These are phyloP conservation scores for Callosobruchus maculatus DNA, from an alignment of 2,888 invertebrate species.

Conservation along the genomic window DNA sequence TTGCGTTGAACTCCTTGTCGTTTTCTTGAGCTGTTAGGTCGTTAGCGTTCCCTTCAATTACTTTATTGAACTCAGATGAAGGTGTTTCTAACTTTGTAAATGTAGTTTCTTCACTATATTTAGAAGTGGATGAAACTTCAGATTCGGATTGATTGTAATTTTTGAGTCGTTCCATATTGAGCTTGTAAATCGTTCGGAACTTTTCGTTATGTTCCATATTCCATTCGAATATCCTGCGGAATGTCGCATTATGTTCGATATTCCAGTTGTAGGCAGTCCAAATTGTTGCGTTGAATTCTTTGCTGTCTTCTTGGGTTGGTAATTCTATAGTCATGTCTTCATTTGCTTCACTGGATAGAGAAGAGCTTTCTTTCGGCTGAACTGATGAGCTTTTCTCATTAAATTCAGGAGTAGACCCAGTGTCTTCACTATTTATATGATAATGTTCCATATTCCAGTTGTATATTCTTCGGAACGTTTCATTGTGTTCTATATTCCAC, in stretches of 20 bases:
- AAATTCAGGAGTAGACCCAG: too few species aligned
- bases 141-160: too few species aligned
- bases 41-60: background rate
- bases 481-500: background rate
- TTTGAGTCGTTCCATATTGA: background rate
- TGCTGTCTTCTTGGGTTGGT: too few species aligned
- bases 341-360: too few species aligned
- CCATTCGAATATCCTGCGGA: background rate
- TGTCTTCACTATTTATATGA: background rate
- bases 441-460: background rate
- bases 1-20: background rate
- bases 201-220: background rate
- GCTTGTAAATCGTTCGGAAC: background rate
- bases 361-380: too few species aligned
- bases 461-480: background rate
- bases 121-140: too few species aligned
- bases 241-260: background rate
- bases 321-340: too few species aligned
- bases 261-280: background rate
- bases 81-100: background rate
- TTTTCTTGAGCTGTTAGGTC: background rate
- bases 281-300: background rate
- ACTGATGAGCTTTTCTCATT: too few species aligned
- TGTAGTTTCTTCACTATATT: background rate
- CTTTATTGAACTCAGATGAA: background rate